These are phyloP conservation scores for Chloropsis hardwickii DNA, from an alignment of 2,113 vertebrate species.

Conservation along the genomic window DNA sequence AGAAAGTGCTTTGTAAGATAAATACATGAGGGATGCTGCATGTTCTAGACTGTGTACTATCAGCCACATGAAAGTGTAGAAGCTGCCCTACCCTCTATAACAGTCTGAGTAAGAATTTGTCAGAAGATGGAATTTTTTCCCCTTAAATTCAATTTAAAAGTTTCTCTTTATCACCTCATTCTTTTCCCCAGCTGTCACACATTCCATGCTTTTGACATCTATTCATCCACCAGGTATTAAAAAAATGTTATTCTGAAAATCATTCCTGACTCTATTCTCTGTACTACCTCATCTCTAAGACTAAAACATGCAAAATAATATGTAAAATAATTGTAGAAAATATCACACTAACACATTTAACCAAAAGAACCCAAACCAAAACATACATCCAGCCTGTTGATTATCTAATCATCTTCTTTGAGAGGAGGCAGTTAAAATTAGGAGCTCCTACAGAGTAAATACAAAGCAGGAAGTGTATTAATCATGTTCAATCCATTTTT, in stretches of 20 bases:
- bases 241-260: neutral
- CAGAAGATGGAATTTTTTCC: neutral
- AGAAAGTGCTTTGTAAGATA: neutral
- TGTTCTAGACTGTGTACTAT: neutral
- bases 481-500: neutral
- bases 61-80: neutral
- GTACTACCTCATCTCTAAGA: neutral
- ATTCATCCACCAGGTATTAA: neutral
- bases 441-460: neutral
- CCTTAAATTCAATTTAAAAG: neutral
- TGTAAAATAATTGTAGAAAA: neutral
- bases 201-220: neutral
- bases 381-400: neutral
- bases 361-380: neutral
- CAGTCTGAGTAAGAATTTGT: neutral
- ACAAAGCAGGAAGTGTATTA: neutral
- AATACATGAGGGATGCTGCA: neutral
- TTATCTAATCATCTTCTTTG: neutral
- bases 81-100: neutral
- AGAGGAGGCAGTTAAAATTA: neutral
- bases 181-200: neutral
- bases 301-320: neutral
- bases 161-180: neutral
- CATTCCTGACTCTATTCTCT: neutral
- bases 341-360: neutral